Evolutionary conservation across 2,113 vertebrate genomes (phyloP), one percentile per base, ranked within the genome.

Genomic region (Origma solitaria): DNA sequence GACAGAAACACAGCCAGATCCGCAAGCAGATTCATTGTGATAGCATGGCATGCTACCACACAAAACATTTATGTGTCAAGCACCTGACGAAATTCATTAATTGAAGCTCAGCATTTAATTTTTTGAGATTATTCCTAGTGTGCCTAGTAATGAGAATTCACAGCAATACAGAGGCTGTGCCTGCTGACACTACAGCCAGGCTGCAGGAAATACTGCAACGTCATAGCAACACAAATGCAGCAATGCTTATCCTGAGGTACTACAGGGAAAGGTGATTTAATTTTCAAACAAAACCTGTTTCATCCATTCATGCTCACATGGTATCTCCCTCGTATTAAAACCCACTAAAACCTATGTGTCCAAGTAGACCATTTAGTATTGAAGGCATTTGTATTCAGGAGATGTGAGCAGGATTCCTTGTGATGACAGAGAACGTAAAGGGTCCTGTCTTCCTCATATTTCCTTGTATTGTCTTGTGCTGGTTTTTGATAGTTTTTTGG

Each of bases 381-480:
- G 37, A 64, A 83, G 33, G 8, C 11, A 49, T 27, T 66, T 62
- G 5, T 38, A 28, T n/a, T 47, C 19, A 33, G n/a, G 17, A 73
- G 37, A 20, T 65, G n/a, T 42, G 16, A 75, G 40, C 7, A 79
- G 44, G 38, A 66, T 50, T 82, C 6, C 25, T 37, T 72, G 28
- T 0, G 1, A 57, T 14, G 13, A 21, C 17, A 38, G 1, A 38
- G 27, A 50, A 66, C 7, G 7, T 38, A 62, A 75, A 64, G 5
- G 1, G 4, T 56, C 19, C 15, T 68, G 21, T 35, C 2, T 1
- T 51, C 33, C 30, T 80, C 13, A 4, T 14, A 35, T 44, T 44
- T 80, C n/a, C 19, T 14, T 8, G 10, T 18, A 20, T n/a, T 49
- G 7, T 49, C 31, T 60, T 69, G 5, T 76, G 35, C 6, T 80